Percentiles rank a stretch among this genome's conserved stretches.
phyloP scores from a whole-genome alignment of 2,888 invertebrate species.

The Eilema griseolum region DNA sequence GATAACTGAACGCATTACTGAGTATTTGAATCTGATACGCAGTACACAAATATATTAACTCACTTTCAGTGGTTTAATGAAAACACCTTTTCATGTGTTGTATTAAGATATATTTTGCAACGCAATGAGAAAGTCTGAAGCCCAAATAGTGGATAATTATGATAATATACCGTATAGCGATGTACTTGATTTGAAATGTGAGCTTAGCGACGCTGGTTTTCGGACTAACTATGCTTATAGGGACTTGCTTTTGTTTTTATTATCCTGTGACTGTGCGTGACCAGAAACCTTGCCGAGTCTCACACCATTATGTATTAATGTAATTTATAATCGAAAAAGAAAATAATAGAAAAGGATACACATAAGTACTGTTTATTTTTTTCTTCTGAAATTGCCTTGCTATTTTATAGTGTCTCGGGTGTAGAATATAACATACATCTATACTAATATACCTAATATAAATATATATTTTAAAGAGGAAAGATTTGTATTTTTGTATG shows the following conservation, averaged over 20 bases:
- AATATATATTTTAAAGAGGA: no score
- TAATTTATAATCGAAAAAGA: not conserved
- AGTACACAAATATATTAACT: not conserved
- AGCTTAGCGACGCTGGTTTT: not conserved
- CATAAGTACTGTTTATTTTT: not conserved
- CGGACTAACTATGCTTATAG: not conserved
- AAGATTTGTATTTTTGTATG: no score
- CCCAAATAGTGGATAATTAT: not conserved
- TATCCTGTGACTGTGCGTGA: not conserved
- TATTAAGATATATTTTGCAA: not conserved
- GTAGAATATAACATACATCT: no score
- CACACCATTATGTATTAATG: not conserved
- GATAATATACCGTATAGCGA: not conserved
- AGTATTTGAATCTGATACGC: not conserved
- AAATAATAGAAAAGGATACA: not conserved
- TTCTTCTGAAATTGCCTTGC: not conserved
- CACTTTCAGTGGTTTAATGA: not conserved
- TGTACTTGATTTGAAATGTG: not conserved
- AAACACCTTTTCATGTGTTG: not conserved
- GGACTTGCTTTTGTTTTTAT: not conserved
- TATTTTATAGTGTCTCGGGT: no score
- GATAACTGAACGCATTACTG: not conserved
- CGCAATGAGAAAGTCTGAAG: not conserved
- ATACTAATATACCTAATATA: no score
- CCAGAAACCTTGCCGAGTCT: not conserved